Base-by-base conservation (phyloP, 2,113 vertebrate species). In the Bostrychus sinensis region DNA sequence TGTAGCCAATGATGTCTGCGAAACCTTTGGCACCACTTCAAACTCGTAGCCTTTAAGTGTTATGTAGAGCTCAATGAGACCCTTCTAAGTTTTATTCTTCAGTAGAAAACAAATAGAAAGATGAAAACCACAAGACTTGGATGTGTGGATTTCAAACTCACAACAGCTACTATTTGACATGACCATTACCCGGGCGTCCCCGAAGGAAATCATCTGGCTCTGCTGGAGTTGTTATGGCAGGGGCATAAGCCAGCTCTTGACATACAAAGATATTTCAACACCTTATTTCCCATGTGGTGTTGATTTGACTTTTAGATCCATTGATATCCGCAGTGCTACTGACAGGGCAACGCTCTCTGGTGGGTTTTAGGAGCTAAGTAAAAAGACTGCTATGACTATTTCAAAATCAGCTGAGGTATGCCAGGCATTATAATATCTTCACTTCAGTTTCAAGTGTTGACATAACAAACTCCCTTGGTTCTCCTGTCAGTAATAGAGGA, bases 201-300 rank as follows among this genome's bases (percentile, higher is more conserved):
- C 46, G 72, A 69, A 82, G 67, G 70, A 86, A 78, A 84, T 62
- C 20, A 62, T 70, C 74, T 66, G 72, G 51, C 66, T 63, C 43
- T 10, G 45, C 60, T 55, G 57, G 42, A 77, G 34, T 73, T 48
- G 62, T 83, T 78, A 67, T 75, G 62, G 81, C 75, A 70, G 75
- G 66, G 66, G 38, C 72, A 66, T 59, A 76, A 66, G 66, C 66
- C 46, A 43, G 77, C 63, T 57, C 58, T 54, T 41, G 66, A 56
- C 51, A 48, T 64, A 57, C 64, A 66, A 58, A n/a, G 7, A 70
- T 70, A 75, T 81, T 80, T 84, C 77, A 85, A 61, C 82, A 82
- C 77, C 65, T 73, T 30, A 42, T 62, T 61, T 79, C 54, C 72
- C 71, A 28, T 2, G 12, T 51, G 72, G 48, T 60, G 12, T 51